phyloP scores from a whole-genome alignment of 2,797 vertebrate species.

The Poliocrania exsul region DNA sequence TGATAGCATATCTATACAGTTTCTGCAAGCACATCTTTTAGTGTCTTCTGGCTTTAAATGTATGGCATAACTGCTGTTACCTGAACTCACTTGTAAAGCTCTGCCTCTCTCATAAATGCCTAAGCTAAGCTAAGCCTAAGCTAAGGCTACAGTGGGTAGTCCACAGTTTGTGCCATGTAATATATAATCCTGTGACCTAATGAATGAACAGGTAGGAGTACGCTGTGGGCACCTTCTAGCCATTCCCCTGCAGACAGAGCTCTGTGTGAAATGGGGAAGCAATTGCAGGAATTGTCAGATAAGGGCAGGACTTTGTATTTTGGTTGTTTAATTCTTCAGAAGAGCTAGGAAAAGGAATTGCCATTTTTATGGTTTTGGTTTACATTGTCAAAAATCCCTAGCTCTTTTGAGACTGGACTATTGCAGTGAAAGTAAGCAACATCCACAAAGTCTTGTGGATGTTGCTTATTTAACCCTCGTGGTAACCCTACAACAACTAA shows the following conservation, averaged over 20 bases:
- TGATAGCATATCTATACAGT: background rate
- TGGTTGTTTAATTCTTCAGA: background rate
- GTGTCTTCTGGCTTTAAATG: background rate
- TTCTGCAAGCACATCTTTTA: background rate
- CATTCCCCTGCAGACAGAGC: background rate
- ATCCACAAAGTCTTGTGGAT: background rate
- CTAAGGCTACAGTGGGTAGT: background rate
- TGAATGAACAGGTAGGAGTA: background rate
- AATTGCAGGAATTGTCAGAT: background rate
- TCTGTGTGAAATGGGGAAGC: background rate
- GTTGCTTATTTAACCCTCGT: background rate
- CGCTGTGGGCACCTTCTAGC: background rate
- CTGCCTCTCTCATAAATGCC: background rate
- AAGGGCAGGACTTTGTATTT: background rate
- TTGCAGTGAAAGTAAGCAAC: background rate
- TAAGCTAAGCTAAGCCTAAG: too few species aligned
- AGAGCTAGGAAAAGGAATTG: background rate
- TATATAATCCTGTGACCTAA: background rate
- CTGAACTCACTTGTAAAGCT: background rate
- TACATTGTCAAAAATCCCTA: background rate
- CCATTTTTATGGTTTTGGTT: background rate
- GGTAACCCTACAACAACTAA: background rate
- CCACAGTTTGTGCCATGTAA: fast-evolving
- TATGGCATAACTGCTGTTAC: background rate
- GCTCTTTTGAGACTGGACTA: background rate